Evolutionary conservation across 2,888 invertebrate species (phyloP).

Genomic region (Sphaerophoria rueppellii): DNA sequence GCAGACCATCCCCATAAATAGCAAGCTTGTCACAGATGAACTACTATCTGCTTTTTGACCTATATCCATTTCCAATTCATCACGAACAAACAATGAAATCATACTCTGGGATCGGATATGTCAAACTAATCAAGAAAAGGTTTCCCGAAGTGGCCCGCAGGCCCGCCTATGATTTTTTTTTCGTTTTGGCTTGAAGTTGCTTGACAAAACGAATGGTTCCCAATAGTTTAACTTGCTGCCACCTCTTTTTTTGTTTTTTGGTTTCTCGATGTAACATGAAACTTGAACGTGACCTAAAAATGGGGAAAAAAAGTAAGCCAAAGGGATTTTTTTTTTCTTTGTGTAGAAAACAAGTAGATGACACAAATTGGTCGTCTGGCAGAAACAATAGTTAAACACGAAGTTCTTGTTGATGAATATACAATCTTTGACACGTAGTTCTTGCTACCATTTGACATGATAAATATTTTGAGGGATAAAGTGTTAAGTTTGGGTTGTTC

Average conservation of each 20-base stretch:
- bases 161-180: constrained; percentile 6
- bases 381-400: no score
- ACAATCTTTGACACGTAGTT: no score
- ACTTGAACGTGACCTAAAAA: constrained; percentile 31
- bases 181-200: background rate
- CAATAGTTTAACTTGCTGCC: background rate
- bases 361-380: no score
- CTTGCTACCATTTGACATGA: no score
- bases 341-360: no score
- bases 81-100: constrained; percentile 25
- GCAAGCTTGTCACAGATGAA: constrained; percentile 15
- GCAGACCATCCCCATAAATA: background rate
- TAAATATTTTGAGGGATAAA: no score
- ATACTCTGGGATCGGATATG: constrained; percentile 5
- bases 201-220: background rate
- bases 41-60: constrained; percentile 49
- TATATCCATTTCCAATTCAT: constrained; percentile 38
- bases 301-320: background rate
- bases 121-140: constrained; percentile 37
- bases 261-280: background rate
- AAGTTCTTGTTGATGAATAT: no score
- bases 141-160: background rate
- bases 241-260: background rate
- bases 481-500: no score
- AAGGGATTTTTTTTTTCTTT: no score